Evolutionary conservation across 2,113 vertebrate genomes (phyloP).

Genomic region (Asarcornis scutulata): DNA sequence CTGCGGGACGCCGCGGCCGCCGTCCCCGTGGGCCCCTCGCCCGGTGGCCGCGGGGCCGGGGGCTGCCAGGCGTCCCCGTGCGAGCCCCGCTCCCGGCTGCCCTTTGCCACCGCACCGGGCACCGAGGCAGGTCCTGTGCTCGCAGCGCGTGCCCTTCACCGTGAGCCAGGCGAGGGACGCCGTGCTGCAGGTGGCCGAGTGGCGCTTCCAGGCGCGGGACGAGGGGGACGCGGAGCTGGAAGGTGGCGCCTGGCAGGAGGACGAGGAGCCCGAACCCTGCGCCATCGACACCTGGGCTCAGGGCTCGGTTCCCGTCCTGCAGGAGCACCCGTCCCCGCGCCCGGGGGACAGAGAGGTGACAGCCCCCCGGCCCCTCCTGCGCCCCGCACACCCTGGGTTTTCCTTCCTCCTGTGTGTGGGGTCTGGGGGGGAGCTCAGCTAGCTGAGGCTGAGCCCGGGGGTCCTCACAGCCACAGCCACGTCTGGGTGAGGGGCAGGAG

Average conservation of each 20-base stretch:
- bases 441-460: neutral
- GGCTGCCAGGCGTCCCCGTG: no score
- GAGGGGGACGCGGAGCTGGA: slow-evolving; percentile 69
- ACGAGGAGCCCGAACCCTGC: slow-evolving; percentile 70
- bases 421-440: neutral
- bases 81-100: no score
- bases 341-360: slow-evolving; percentile 39
- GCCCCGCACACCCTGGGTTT: neutral
- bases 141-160: slow-evolving; percentile 77
- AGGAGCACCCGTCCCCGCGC: neutral
- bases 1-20: no score
- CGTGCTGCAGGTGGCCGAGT: slow-evolving; percentile 75
- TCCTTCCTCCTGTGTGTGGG: neutral
- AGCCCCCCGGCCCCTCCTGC: neutral
- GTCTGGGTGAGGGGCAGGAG: no score
- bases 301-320: slow-evolving; percentile 77
- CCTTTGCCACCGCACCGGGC: neutral
- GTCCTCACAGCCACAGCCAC: no score
- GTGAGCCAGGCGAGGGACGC: slow-evolving; percentile 74
- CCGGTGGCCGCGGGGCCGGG: no score
- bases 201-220: slow-evolving; percentile 78
- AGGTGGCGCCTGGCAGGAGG: slow-evolving; percentile 3
- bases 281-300: slow-evolving; percentile 80
- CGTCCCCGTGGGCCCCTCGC: no score
- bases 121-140: neutral